Evolutionary conservation across 2,797 vertebrate species (phyloP).

Genomic region (Pygocentrus nattereri): DNA sequence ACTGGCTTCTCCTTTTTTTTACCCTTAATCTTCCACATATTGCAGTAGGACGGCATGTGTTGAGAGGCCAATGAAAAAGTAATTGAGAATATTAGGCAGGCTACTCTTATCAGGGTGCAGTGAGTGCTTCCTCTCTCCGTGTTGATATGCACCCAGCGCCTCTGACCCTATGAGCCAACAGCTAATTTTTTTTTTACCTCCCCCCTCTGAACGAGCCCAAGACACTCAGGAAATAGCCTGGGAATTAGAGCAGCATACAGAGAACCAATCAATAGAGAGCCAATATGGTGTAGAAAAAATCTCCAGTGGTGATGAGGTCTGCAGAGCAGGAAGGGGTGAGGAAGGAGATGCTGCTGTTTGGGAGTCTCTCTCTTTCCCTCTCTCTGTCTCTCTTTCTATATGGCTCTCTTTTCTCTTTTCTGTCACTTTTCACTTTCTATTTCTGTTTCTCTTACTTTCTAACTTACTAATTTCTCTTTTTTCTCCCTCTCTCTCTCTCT

Average conservation of each 20-base stretch:
- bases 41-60: conserved; percentile 16
- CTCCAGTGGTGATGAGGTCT: conserved; percentile 68
- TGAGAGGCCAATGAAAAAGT: conserved; percentile 42
- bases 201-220: conserved; percentile 62
- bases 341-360: conserved; percentile 25
- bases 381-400: background rate
- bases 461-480: background rate
- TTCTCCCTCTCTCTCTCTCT: background rate
- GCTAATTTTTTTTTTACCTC: conserved; percentile 67
- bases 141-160: conserved; percentile 79
- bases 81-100: conserved; percentile 48
- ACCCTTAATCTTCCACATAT: conserved; percentile 23
- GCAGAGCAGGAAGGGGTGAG: conserved; percentile 40
- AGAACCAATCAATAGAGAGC: conserved; percentile 75
- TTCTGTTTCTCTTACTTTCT: background rate
- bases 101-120: conserved; percentile 41
- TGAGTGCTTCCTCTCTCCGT: conserved; percentile 73
- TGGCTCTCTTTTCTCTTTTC: background rate
- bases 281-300: conserved; percentile 82
- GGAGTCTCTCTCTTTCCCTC: background rate
- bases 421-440: background rate
- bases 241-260: conserved; percentile 76
- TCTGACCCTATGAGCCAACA: conserved; percentile 70
- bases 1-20: conserved; percentile 17
- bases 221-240: conserved; percentile 82